These are phyloP conservation scores for Sitophilus oryzae DNA, from an alignment of 1,140 invertebrate species.

Conservation along the genomic window DNA sequence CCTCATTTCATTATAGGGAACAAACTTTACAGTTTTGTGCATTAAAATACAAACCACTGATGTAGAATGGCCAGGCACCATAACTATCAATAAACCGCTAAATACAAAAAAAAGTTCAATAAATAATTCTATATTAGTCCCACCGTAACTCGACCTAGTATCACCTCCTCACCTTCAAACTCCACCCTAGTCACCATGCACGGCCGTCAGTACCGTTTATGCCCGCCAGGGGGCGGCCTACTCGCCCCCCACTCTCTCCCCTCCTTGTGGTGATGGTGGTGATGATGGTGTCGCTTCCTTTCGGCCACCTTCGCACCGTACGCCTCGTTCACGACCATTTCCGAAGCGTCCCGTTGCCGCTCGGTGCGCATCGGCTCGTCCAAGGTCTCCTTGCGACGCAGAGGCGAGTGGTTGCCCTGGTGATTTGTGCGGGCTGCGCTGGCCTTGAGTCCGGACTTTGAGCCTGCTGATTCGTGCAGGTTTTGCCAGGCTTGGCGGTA, in stretches of 20 bases:
- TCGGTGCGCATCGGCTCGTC: slow-evolving; percentile 54
- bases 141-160: too few relatives aligned
- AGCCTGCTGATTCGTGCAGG: slow-evolving; percentile 72
- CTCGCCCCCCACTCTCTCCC: slow-evolving; percentile 33
- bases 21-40: too few relatives aligned
- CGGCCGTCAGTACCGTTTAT: slow-evolving; percentile 39
- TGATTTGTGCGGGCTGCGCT: slow-evolving; percentile 13
- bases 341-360: slow-evolving; percentile 54
- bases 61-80: too few relatives aligned
- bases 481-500: slow-evolving; percentile 91
- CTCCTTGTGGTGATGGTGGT: slow-evolving; percentile 63
- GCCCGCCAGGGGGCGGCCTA: slow-evolving; percentile 29
- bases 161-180: slow-evolving; percentile 29
- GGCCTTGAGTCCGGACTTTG: slow-evolving; percentile 48
- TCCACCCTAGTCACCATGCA: slow-evolving; percentile 38
- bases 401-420: slow-evolving; percentile 47
- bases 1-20: too few relatives aligned
- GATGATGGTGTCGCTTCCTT: slow-evolving; percentile 75
- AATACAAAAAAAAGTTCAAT: too few relatives aligned
- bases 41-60: too few relatives aligned
- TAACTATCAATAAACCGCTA: too few relatives aligned
- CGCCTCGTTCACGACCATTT: slow-evolving; percentile 71
- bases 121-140: too few relatives aligned
- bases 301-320: slow-evolving; percentile 50
- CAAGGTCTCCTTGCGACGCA: slow-evolving; percentile 63